These are phyloP conservation scores for Dicyrtoma fusca DNA, from an alignment of 2,888 invertebrate genomes.

Conservation along the genomic window DNA sequence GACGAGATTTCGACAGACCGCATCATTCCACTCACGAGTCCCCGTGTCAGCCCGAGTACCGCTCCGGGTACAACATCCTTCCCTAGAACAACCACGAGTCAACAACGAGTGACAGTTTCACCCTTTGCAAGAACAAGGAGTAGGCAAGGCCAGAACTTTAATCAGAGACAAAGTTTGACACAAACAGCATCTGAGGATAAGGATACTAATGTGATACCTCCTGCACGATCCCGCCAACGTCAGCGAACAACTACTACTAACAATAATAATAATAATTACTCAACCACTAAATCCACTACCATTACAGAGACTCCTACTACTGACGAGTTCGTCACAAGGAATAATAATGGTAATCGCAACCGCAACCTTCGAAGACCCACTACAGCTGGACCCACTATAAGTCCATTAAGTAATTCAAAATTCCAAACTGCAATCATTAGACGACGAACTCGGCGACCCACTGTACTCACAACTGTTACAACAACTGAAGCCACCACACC, in stretches of 20 bases:
- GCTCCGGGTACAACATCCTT: neutral
- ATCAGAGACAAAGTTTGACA: too few species aligned
- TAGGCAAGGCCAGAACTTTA: conserved; percentile 8
- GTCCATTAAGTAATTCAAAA: conserved; percentile 19
- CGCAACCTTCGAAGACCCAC: conserved; percentile 39
- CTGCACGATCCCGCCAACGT: conserved; percentile 23
- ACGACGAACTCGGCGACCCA: conserved; percentile 37
- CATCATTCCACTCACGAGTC: neutral
- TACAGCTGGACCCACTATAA: conserved; percentile 32
- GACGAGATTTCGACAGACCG: conserved; percentile 32
- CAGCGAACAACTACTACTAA: conserved; percentile 18
- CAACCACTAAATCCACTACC: neutral
- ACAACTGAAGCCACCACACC: conserved; percentile 34
- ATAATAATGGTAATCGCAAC: too few species aligned
- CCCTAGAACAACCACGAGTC: neutral
- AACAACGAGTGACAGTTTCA: neutral
- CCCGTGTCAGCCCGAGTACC: neutral
- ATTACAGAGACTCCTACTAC: neutral
- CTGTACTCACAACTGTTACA: conserved; percentile 31
- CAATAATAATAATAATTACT: neutral
- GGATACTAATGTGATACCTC: neutral
- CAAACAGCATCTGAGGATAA: neutral
- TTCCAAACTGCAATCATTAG: conserved; percentile 44
- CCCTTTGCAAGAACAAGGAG: conserved; percentile 4
- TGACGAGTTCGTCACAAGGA: conserved; percentile 21